Evolutionary conservation across 2,797 vertebrate genomes (phyloP), one percentile per base, ranked within the genome.

Genomic region (Dryobates pubescens): DNA sequence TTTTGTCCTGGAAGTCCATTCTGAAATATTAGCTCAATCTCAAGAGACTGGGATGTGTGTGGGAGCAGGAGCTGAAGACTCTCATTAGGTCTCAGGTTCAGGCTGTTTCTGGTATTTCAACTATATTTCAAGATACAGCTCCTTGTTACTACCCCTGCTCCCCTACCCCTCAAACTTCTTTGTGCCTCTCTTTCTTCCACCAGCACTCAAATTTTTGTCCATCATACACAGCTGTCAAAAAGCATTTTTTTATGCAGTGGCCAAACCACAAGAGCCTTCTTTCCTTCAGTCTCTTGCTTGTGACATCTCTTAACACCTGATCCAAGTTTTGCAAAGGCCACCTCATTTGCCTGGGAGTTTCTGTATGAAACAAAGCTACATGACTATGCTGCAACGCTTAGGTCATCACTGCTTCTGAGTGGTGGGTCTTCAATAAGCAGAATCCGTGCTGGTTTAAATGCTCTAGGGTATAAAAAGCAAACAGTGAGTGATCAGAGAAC

Each of bases 341-440:
- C 13, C 12, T 22, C 0, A 2, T 62, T 82, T 78, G 17, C 12
- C 22, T 54, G 14, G 11, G 29, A 61, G 47, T 5, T 36, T 15
- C 17, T 63, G 30, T 45, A 5, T 34, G 16, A 68, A 90, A 58
- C 22, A 61, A 36, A 32, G 30, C 24, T 16, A 3, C 34, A 27
- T 0, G 0, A 9, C 20, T 38, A 2, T 23, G 15, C 26, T 32
- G 30, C 34, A 38, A 7, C 8, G 12, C 20, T 70, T 11, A 30
- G 51, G 30, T 17, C 13, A 36, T 8, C 78, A 27, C 30, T 70
- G 58, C 17, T 41, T 23, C 41, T 43, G 26, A 6, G 19, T n/a
- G 9, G 10, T 1, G 22, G 43, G 9, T 10, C 43, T 69, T 38
- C 67, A 34, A 10, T 18, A 13, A 43, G 17, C 26, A 12, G 41